Percentiles rank a stretch among this genome's conserved stretches.
phyloP scores from a whole-genome alignment of 2,113 vertebrate species.

The Mirza zaza region DNA sequence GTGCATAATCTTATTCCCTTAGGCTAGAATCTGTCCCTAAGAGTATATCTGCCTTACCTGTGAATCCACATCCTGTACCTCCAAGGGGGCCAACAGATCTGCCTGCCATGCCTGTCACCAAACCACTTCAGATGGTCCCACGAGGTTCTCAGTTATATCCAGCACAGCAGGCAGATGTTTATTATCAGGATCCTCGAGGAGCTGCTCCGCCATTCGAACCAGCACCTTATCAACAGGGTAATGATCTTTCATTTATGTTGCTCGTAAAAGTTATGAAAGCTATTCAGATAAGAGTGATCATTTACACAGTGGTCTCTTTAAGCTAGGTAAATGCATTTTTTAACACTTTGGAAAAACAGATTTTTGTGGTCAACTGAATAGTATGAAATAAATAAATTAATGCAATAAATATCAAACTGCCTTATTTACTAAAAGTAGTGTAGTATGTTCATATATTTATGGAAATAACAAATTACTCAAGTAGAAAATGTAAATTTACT shows the following conservation, averaged over 20 bases:
- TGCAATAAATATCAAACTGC: not conserved
- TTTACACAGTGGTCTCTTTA: not conserved
- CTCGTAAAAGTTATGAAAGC: not conserved
- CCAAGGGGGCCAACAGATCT: slow-evolving; percentile 88
- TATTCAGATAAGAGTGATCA: not conserved
- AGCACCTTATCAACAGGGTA: slow-evolving; percentile 91
- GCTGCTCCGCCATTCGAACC: slow-evolving; percentile 93
- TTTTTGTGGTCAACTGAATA: not conserved
- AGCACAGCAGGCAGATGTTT: slow-evolving; percentile 91
- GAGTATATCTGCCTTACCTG: slow-evolving; percentile 88
- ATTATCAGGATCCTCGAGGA: slow-evolving; percentile 91
- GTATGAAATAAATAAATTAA: not conserved
- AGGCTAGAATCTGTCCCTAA: slow-evolving; percentile 92
- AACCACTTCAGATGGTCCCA: slow-evolving; percentile 91
- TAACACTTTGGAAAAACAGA: slow-evolving; percentile 30
- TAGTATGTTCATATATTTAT: not conserved
- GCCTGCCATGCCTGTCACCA: slow-evolving; percentile 88
- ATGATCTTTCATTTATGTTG: slow-evolving; percentile 6
- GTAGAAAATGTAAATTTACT: not conserved
- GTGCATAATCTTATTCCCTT: slow-evolving; percentile 54
- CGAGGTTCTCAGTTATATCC: slow-evolving; percentile 91
- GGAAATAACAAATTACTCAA: not conserved
- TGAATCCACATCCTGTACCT: slow-evolving; percentile 89
- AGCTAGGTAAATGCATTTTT: not conserved
- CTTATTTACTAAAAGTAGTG: not conserved